Evolutionary conservation across 2,797 vertebrate species (phyloP).

Genomic region (Telmatherina bonti): DNA sequence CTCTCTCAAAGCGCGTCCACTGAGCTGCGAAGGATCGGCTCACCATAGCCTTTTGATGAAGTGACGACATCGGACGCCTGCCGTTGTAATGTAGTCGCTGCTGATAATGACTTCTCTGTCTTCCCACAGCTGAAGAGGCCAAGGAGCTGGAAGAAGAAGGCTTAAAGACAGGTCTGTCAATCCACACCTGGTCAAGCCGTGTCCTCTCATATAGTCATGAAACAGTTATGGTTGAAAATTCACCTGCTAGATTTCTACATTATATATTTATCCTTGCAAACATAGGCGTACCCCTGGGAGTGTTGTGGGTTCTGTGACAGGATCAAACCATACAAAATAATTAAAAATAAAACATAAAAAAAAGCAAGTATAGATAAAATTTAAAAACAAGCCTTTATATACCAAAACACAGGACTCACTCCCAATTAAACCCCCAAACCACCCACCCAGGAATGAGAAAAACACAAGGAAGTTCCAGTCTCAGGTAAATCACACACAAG

Average conservation of each 20-base stretch:
- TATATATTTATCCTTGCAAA: too few relatives aligned
- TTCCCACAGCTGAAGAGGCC: constrained; percentile 87
- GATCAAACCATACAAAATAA: neutral
- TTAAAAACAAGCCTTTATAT: too few relatives aligned
- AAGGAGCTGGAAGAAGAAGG: constrained; percentile 89
- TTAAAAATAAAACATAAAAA: too few relatives aligned
- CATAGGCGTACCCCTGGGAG: neutral
- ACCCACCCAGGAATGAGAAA: too few relatives aligned
- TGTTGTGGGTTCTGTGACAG: constrained; percentile 12
- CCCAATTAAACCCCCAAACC: too few relatives aligned
- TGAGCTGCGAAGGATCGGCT: constrained; percentile 72
- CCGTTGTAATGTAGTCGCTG: constrained; percentile 54
- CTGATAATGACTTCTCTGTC: constrained; percentile 72
- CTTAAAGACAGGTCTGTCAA: constrained; percentile 89
- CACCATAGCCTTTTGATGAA: constrained; percentile 66
- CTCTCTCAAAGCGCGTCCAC: constrained; percentile 65
- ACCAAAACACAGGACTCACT: too few relatives aligned
- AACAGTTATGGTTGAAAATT: constrained; percentile 13
- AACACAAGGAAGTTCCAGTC: too few relatives aligned
- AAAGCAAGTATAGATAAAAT: too few relatives aligned
- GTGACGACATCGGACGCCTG: constrained; percentile 54
- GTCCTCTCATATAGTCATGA: constrained; percentile 15
- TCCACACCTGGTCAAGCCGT: constrained; percentile 50
- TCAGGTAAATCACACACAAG: too few relatives aligned
- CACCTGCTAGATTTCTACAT: neutral